Base-by-base conservation (phyloP, 2,888 invertebrate species). In the Megaustenia siamemsis region DNA sequence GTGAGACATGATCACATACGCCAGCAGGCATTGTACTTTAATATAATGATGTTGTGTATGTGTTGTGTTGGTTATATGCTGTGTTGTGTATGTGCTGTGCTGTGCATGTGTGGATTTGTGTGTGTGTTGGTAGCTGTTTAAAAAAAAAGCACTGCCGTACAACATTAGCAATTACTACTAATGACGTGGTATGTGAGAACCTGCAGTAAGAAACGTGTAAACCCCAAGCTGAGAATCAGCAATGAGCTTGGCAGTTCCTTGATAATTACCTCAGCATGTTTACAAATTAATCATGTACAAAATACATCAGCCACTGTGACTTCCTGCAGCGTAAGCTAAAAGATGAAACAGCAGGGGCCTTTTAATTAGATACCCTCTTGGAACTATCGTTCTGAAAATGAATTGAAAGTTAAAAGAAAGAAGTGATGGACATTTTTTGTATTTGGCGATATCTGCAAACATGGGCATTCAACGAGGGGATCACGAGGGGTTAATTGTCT, bases 231-330 rank as follows among this genome's bases (percentile, higher is more conserved):
- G 12, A 1, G 12, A 45, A 73, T 15, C 0, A 8, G n/a, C 24
- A 45, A 73, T 28, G 28, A 45, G 24, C 43, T n/a, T n/a, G 43
- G 24, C 1, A 1, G 6, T 73, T 45, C 6, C 28, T 24, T 21
- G 18, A 69, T 6, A 73, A 73, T 43, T 73, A 43, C 28, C 71
- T 1, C 71, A 73, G 71, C 71, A 45, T 73, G 71, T 43, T 73
- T 45, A 10, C 21, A n/a, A 45, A 73, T 73, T 73, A 73, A 73
- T 73, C 45, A 73, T 45, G 49, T 63, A 63, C 28, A 60, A n/a
- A 60, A 60, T 60, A 60, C 60, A 60, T n/a, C 2, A 60, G 60
- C 28, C 60, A n/a, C n/a, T 21, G 4, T 60, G 60, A 60, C 28
- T n/a, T 60, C 60, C 8, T 60, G 24, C 69, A 40, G 10, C 24